These are phyloP conservation scores for Sebastes taczanowskii DNA, from an alignment of 2,797 vertebrate genomes.

Conservation along the genomic window DNA sequence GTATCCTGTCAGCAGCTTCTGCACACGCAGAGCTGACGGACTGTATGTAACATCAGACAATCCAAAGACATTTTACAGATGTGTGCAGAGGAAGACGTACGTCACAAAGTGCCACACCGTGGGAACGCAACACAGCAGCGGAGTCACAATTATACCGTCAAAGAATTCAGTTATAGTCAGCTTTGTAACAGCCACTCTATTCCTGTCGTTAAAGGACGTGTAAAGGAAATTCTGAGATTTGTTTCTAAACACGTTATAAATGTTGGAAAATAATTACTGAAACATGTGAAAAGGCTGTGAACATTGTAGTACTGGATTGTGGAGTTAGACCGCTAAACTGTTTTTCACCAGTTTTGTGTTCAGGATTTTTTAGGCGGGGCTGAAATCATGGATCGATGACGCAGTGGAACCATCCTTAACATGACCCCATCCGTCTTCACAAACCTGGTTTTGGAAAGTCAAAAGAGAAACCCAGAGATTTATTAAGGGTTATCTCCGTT, in stretches of 20 bases:
- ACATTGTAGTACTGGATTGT: no score
- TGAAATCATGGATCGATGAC: no score
- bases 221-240: no score
- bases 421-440: no score
- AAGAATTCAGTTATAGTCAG: not conserved
- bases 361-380: no score
- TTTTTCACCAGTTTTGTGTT: not conserved
- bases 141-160: not conserved
- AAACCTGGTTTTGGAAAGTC: no score
- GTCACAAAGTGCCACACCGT: constrained; percentile 52
- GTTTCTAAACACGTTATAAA: no score
- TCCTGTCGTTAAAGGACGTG: not conserved
- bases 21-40: constrained; percentile 52
- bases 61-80: constrained; percentile 47
- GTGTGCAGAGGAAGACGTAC: constrained; percentile 41
- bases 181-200: not conserved
- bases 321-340: no score
- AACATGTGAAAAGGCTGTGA: no score
- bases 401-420: no score
- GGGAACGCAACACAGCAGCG: not conserved
- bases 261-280: no score
- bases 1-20: constrained; percentile 53
- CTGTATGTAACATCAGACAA: constrained; percentile 36
- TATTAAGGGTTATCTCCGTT: not conserved
- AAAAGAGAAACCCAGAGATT: no score